A percentile compares a stretch with the other conserved stretches of the same genome.
These are phyloP conservation scores for Pipistrellus nathusii DNA, from an alignment of 2,797 vertebrate genomes.

Conservation along the genomic window DNA sequence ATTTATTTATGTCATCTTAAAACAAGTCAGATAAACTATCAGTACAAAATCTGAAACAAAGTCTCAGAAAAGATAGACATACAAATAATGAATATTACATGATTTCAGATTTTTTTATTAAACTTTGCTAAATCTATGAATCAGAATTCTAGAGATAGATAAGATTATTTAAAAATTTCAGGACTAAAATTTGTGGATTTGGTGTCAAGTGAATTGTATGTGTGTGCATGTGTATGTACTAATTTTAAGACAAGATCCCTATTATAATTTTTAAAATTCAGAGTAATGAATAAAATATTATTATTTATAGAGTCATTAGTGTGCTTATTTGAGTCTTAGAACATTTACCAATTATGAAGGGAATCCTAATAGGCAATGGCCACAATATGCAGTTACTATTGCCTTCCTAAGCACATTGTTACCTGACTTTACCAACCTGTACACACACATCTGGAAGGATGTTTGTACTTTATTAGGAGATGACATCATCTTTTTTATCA, in stretches of 20 bases:
- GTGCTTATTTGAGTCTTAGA: background rate
- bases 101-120: background rate
- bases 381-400: fast-evolving
- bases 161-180: background rate
- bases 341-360: background rate
- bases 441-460: background rate
- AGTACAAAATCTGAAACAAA: conserved; percentile 5
- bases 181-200: background rate
- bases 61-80: background rate
- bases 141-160: background rate
- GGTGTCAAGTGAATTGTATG: background rate
- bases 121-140: background rate
- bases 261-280: background rate
- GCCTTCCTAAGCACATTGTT: background rate
- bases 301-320: background rate
- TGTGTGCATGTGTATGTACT: background rate
- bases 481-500: background rate
- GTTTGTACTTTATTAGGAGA: background rate
- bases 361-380: background rate
- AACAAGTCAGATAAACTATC: background rate
- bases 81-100: background rate
- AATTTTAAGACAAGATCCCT: background rate
- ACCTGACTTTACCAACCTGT: background rate
- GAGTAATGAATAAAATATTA: background rate
- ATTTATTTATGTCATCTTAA: background rate